Base-by-base conservation (phyloP, 2,797 vertebrate species). In the Falco rusticolus region DNA sequence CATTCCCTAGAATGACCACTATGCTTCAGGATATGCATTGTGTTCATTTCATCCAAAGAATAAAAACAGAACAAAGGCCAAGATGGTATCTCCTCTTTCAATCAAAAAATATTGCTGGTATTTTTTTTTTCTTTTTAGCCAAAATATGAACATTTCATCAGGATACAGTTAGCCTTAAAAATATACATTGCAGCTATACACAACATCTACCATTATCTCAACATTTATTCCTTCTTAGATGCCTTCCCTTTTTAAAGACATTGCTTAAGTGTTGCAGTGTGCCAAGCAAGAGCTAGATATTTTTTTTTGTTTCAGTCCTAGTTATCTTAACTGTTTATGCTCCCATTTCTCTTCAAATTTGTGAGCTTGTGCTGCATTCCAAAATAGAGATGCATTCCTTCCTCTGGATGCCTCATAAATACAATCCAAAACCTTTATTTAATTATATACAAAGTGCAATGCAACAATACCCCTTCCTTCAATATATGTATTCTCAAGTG, bases 271-370 rank as follows among this genome's bases (percentile, higher is more conserved):
- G 93, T 81, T 63, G 43, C 68, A 82, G 41, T 91, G 78, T 81
- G 39, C 53, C 66, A 93, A 94, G 78, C 11, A 71, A 94, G 72
- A 86, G 70, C 39, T 47, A 65, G 85, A 95, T 95, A 96, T 91
- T 94, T 64, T 86, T 69, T 78, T 47, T 47, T 15, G 57, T 89
- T 93, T 95, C 69, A 92, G 74, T 70, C 65, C 80, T 87, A 92
- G 68, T 74, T 96, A 94, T 95, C 94, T 94, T 90, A 96, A 91
- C 59, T 79, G 72, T 93, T 95, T 91, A 83, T 29, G 57, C 59
- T 88, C 48, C 64, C 22, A 50, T 94, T 91, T 97, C 57, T 89
- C 91, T 85, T 94, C 66, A 94, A 93, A 94, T 93, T 94, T 88
- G 93, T 83, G 83, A 84, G 75, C 48, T 71, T 95, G 61, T 76